Evolutionary conservation across 2,113 vertebrate genomes (phyloP).

Genomic region (Lasiurus cinereus): DNA sequence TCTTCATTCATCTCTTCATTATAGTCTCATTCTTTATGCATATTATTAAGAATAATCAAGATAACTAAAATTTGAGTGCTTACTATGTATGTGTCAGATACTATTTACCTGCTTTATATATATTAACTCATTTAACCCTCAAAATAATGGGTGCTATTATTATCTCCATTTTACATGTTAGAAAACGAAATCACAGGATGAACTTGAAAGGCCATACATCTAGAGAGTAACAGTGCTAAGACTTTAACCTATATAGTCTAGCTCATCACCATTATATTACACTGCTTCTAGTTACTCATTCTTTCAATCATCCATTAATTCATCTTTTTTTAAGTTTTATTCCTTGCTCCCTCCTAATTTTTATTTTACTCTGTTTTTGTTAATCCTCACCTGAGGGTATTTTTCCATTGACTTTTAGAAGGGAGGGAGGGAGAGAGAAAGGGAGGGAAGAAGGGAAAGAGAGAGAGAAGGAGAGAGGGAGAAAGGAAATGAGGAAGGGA

Average conservation of each 20-base stretch:
- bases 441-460: too few species aligned
- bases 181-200: background rate
- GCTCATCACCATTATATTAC: background rate
- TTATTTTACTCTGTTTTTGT: too few species aligned
- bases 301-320: background rate
- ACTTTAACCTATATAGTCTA: background rate
- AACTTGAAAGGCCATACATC: background rate
- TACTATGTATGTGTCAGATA: background rate
- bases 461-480: too few species aligned
- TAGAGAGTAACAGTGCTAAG: background rate
- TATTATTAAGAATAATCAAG: conserved; percentile 47
- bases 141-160: background rate
- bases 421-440: too few species aligned
- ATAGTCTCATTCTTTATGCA: conserved; percentile 5
- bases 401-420: too few species aligned
- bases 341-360: too few species aligned
- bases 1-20: conserved; percentile 33
- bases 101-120: background rate
- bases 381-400: too few species aligned
- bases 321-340: background rate
- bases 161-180: background rate
- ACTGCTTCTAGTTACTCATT: background rate
- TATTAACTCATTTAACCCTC: background rate
- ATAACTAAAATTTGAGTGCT: background rate
- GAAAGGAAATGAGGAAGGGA: too few species aligned